Evolutionary conservation across 2,113 vertebrate species (phyloP).

Genomic region (Laterallus jamaicensis): DNA sequence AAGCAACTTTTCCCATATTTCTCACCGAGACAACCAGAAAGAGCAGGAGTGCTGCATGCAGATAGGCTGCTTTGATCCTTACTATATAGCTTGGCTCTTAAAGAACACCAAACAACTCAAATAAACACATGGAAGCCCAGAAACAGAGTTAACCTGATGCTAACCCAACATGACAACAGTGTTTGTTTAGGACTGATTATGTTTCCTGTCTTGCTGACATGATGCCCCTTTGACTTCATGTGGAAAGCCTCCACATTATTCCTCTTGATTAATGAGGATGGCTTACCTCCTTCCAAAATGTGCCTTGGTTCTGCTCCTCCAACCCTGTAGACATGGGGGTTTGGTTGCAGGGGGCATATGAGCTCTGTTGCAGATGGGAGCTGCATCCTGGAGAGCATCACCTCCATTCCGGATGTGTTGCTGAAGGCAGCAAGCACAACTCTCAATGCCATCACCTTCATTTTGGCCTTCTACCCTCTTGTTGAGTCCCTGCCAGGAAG

Average conservation of each 20-base stretch:
- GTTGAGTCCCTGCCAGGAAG: background rate
- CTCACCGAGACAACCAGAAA: background rate
- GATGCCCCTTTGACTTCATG: background rate
- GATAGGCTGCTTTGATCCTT: background rate
- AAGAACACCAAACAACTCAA: background rate
- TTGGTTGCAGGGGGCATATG: background rate
- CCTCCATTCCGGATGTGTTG: accelerated
- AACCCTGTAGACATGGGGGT: background rate
- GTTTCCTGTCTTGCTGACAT: background rate
- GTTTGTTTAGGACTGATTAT: background rate
- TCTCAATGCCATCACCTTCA: accelerated
- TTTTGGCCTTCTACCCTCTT: background rate
- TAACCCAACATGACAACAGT: background rate
- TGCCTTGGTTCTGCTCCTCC: background rate
- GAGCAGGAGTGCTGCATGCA: background rate
- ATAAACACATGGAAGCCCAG: background rate
- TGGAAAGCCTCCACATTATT: background rate
- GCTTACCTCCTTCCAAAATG: background rate
- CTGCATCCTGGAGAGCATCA: background rate
- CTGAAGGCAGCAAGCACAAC: background rate
- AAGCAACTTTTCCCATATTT: background rate
- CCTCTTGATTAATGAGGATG: background rate
- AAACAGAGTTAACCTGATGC: background rate
- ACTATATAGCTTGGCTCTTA: background rate
- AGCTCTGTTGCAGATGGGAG: too few relatives aligned